These are phyloP conservation scores for Crotalus viridis DNA, from an alignment of 2,113 vertebrate species.

Conservation along the genomic window DNA sequence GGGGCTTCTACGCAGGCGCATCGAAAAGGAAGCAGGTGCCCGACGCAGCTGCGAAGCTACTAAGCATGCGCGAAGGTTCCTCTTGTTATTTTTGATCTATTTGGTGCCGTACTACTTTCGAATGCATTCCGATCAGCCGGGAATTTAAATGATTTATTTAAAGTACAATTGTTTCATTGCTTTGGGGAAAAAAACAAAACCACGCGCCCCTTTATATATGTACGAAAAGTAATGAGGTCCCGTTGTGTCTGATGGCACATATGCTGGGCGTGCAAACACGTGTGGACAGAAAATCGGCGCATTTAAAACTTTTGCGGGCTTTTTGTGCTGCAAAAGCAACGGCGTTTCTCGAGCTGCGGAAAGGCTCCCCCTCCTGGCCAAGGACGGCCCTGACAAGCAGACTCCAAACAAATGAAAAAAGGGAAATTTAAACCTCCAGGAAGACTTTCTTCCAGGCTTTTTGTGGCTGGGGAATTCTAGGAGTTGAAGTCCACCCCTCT, in stretches of 20 bases:
- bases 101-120: not conserved
- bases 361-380: not conserved
- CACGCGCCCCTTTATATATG: not conserved
- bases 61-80: not conserved
- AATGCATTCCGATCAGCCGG: not conserved
- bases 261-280: not conserved
- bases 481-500: not conserved
- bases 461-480: not conserved
- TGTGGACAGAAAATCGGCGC: not conserved
- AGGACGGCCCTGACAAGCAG: not conserved
- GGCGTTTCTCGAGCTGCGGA: not conserved
- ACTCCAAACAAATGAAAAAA: not conserved
- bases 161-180: not conserved
- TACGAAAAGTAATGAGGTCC: not conserved
- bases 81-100: not conserved
- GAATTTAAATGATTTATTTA: not conserved
- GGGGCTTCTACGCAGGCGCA: not conserved
- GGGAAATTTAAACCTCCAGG: not conserved
- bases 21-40: rapidly evolving
- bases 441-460: not conserved
- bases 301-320: not conserved
- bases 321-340: not conserved
- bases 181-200: not conserved
- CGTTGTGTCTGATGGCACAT: not conserved
- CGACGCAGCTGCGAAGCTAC: rapidly evolving